Evolutionary conservation across 2,113 vertebrate genomes (phyloP), one percentile per base, ranked within the genome.

Genomic region (Tychaedon coryphoeus): DNA sequence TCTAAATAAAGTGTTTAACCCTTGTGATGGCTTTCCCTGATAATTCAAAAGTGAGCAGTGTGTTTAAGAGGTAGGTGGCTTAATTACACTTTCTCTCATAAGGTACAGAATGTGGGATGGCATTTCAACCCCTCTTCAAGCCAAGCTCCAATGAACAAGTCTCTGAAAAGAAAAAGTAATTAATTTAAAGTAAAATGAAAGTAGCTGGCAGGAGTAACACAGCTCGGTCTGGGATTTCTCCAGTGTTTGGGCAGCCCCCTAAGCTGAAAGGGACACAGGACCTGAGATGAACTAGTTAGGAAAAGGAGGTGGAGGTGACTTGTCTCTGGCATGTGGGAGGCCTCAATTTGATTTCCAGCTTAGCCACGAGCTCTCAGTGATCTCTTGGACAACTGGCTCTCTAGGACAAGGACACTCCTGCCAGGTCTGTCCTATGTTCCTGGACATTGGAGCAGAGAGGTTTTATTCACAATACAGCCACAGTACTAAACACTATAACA

Each of bases 1-100:
- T 98, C 96, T 94, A 97, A 97, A 98, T 97, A 98, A 97, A 98
- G 92, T 95, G 95, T 93, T 98, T 98, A 98, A 98, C 98, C 96
- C 98, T 98, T 97, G 74, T 62, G 47, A 75, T 66, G 65, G 67
- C 73, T 91, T 83, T 86, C 65, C 34, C 53, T 34, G 62, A 36
- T 42, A 96, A 91, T 96, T 97, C 94, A 95, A 98, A 92, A 75
- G 62, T 12, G 0, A 26, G 38, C 84, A 5, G 0, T 33, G 29
- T 3, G 0, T 82, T 91, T 53, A 56, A 93, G 58, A 80, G 66
- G 36, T 33, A 61, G 82, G 19, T 20, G 53, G 47, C 58, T 89
- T 77, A 70, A 83, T 57, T 50, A 34, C 24, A 5, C 24, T 43
- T 90, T 28, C 18, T 74, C 26, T 74, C 8, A 29, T 2, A 4